Percentiles rank a stretch among this genome's conserved stretches.
Evolutionary conservation across 2,888 invertebrate species (phyloP).

Genomic region (Drosophila anomalata): DNA sequence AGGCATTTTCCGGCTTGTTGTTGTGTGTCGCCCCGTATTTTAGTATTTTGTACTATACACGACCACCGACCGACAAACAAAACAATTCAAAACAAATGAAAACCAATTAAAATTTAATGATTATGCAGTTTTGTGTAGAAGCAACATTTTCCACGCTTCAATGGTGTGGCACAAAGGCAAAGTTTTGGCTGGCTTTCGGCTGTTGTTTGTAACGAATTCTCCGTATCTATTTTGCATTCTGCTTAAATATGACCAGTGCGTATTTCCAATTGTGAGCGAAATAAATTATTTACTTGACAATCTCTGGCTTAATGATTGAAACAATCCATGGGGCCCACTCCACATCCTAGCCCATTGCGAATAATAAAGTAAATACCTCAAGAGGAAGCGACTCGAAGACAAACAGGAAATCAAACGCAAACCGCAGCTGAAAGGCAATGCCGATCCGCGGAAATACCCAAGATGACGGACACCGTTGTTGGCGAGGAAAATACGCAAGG

Average conservation of each 20-base stretch:
- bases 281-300: slow-evolving; percentile 28
- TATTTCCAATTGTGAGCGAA: slow-evolving; percentile 25
- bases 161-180: slow-evolving; percentile 1
- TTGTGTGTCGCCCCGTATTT: slow-evolving; percentile 5
- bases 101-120: slow-evolving; percentile 71
- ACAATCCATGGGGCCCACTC: background rate
- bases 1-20: slow-evolving; percentile 42
- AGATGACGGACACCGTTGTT: slow-evolving; percentile 53
- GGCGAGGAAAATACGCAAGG: slow-evolving; percentile 6
- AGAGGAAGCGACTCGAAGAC: slow-evolving; percentile 39
- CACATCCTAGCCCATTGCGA: slow-evolving; percentile 36
- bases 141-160: slow-evolving; percentile 25
- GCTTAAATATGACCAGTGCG: slow-evolving; percentile 6
- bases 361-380: slow-evolving; percentile 24
- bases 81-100: slow-evolving; percentile 55
- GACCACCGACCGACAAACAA: slow-evolving; percentile 13
- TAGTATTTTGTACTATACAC: slow-evolving; percentile 12
- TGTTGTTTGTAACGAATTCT: slow-evolving; percentile 33
- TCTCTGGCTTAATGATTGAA: slow-evolving; percentile 19
- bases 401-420: slow-evolving; percentile 73
- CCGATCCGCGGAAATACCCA: slow-evolving; percentile 68
- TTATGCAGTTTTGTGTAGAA: slow-evolving; percentile 44
- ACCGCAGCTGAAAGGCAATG: slow-evolving; percentile 63
- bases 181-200: slow-evolving; percentile 21
- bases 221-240: background rate